A percentile compares a stretch with the other conserved stretches of the same genome.
These are phyloP conservation scores for Monopterus albus DNA, from an alignment of 2,113 vertebrate species.

Conservation along the genomic window DNA sequence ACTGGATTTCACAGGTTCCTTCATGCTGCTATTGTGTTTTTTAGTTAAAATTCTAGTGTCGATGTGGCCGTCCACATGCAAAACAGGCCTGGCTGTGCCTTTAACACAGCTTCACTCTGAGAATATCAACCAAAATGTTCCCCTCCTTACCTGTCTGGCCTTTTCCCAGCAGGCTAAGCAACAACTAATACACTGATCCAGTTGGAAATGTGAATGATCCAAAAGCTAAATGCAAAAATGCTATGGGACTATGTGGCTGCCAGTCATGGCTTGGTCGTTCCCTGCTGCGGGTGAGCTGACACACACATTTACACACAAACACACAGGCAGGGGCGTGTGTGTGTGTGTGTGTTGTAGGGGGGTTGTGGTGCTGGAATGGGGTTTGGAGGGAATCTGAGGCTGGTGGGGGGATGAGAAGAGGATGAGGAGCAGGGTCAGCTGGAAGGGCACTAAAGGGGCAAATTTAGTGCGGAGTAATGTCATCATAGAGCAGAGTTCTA, in stretches of 20 bases:
- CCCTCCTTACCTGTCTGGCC: constrained; percentile 58
- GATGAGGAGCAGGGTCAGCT: constrained; percentile 18
- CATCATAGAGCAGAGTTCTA: no score
- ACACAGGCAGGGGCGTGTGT: constrained; percentile 28
- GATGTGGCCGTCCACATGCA: neutral
- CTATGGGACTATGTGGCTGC: constrained; percentile 35
- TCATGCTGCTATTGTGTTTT: neutral
- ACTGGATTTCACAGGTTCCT: neutral
- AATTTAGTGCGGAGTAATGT: constrained; percentile 53
- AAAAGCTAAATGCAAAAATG: constrained; percentile 30
- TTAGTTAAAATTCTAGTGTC: neutral
- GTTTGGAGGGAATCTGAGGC: constrained; percentile 64
- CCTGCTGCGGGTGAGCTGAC: constrained; percentile 43
- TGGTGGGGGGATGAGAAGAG: constrained; percentile 13
- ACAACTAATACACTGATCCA: constrained; percentile 53
- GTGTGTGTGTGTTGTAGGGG: constrained; percentile 16
- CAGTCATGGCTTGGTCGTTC: constrained; percentile 50
- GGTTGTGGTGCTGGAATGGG: constrained; percentile 40
- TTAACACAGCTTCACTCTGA: neutral
- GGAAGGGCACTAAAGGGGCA: constrained; percentile 35
- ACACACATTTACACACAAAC: constrained; percentile 61
- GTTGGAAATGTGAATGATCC: constrained; percentile 42
- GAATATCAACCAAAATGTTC: neutral
- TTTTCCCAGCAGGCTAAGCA: constrained; percentile 16
- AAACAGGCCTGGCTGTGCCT: constrained; percentile 5